Percentiles rank a stretch among this genome's conserved stretches.
These are phyloP conservation scores for Gambelia wislizenii DNA, from an alignment of 2,797 vertebrate genomes.

Conservation along the genomic window DNA sequence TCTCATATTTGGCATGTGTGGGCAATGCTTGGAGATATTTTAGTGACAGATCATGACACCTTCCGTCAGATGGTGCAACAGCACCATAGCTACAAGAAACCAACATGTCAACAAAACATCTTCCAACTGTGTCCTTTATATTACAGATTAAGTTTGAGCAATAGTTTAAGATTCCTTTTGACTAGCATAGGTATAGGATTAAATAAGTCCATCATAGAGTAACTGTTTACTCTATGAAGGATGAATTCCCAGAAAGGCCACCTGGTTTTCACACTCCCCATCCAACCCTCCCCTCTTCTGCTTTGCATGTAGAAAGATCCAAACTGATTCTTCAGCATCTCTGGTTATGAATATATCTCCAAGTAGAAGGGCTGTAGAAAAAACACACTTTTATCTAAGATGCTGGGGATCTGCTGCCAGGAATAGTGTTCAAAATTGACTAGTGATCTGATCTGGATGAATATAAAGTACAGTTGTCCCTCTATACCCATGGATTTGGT, in stretches of 20 bases:
- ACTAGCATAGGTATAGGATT: not conserved
- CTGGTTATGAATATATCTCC: not conserved
- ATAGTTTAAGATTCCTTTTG: conserved; percentile 13
- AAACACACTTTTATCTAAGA: not conserved
- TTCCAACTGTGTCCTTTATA: not conserved
- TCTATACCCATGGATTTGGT: too few species aligned
- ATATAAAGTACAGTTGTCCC: too few species aligned
- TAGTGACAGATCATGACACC: conserved; percentile 33
- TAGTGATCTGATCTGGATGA: too few species aligned
- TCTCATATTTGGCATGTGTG: conserved; percentile 25
- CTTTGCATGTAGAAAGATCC: not conserved
- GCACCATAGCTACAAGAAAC: conserved; percentile 30
- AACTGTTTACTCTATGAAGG: not conserved
- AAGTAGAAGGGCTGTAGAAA: not conserved
- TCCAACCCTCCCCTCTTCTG: not conserved
- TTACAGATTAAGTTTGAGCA: not conserved
- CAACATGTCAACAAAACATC: conserved; percentile 25
- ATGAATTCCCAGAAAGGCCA: not conserved
- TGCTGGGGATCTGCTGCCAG: too few species aligned
- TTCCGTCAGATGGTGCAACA: conserved; percentile 30
- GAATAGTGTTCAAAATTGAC: not conserved
- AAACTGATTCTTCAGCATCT: not conserved
- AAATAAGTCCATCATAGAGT: not conserved
- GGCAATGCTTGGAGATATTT: conserved; percentile 22
- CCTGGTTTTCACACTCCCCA: not conserved